These are phyloP conservation scores for Dasypogon diadema DNA, from an alignment of 2,888 invertebrate species.

Conservation along the genomic window DNA sequence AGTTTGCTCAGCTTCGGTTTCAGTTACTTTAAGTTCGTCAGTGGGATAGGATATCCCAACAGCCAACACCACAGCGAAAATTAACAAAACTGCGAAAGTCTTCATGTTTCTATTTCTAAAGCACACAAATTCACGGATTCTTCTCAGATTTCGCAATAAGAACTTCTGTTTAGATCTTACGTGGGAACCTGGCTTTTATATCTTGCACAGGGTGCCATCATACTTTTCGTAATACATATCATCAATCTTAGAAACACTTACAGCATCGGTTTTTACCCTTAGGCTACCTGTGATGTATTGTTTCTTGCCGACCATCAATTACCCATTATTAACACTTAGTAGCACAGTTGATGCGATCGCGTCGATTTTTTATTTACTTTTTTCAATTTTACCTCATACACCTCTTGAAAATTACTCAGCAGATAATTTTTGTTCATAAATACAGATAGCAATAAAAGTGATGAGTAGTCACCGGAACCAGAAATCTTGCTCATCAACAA, in stretches of 20 bases:
- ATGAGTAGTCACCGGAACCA: too few species aligned
- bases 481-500: too few species aligned
- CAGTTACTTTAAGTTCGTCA: not conserved
- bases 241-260: conserved; percentile 9
- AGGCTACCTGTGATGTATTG: too few species aligned
- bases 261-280: conserved; percentile 14
- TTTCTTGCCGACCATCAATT: too few species aligned
- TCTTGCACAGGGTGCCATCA: not conserved
- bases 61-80: not conserved
- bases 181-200: conserved; percentile 8
- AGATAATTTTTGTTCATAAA: not conserved
- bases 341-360: not conserved
- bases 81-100: not conserved
- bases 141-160: not conserved
- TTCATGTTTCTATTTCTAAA: not conserved
- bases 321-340: not conserved
- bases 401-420: not conserved
- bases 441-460: too few species aligned
- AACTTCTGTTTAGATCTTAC: not conserved
- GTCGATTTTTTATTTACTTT: not conserved
- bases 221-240: not conserved
- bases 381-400: not conserved
- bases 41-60: not conserved
- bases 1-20: not conserved
- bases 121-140: not conserved